Base-by-base conservation (phyloP, 2,888 invertebrate species). In the Lacanobia oleracea region DNA sequence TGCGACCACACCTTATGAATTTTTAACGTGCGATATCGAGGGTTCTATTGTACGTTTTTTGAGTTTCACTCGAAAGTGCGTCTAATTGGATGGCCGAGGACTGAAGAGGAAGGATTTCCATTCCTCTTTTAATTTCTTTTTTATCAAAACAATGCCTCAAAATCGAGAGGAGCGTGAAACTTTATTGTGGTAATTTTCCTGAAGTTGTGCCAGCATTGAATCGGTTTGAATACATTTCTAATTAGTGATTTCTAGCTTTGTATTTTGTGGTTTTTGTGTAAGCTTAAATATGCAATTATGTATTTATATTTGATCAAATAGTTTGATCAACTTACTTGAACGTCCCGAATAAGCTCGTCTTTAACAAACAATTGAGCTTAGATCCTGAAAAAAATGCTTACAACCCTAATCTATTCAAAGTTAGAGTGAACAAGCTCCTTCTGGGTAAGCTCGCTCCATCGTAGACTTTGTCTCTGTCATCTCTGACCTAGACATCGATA, bases 11-110 rank as follows among this genome's bases (percentile, higher is more conserved):
- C 80, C 88, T 75, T 84, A 85, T 90, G 91, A 92, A 90, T 92
- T 94, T 94, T 86, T 92, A 93, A 91, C 92, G 91, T 91, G 90
- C 91, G 86, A 92, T 92, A 93, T 93, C 89, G 91, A 90, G 89
- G 90, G 89, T 90, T 86, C 91, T 89, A 92, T 92, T 94, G 91
- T 91, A 90, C 89, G 88, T 92, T 93, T 94, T 89, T 93, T 89
- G 90, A 91, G 84, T 89, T 92, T 88, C 89, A 87, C 89, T 87
- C 75, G 84, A 89, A 90, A 90, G 89, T 91, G 88, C 89, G 89
- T 93, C 92, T 94, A 94, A 94, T 94, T 94, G 94, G 93, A 93
- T 84, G 88, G 90, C 84, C 88, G 86, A 87, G 87, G 88, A 88
- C 86, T 88, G 87, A 87, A 78, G 83, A 86, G 85, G 88, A 89